These are phyloP conservation scores for Trialeurodes vaporariorum DNA, from an alignment of 1,140 invertebrate species.

Conservation along the genomic window DNA sequence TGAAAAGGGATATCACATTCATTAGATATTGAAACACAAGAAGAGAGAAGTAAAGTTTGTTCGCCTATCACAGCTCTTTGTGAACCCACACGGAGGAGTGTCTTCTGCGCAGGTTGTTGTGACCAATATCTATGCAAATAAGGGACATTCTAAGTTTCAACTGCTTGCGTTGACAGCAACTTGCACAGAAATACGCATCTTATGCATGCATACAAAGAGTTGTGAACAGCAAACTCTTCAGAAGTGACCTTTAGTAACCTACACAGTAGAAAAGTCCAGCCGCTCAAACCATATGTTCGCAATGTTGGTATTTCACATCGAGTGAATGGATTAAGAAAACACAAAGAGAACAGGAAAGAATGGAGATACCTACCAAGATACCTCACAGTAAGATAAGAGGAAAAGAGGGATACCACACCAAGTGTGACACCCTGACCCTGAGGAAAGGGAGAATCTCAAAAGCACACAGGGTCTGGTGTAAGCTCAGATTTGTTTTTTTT, in stretches of 20 bases:
- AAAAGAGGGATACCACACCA: too few relatives aligned
- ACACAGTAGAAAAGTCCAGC: not conserved
- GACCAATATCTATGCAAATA: not conserved
- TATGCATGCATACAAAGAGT: not conserved
- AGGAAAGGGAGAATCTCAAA: too few relatives aligned
- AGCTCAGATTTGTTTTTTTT: too few relatives aligned
- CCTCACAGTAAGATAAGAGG: too few relatives aligned
- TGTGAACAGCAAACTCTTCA: not conserved
- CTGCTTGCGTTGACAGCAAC: not conserved
- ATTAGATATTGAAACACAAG: not conserved
- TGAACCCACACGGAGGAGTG: not conserved
- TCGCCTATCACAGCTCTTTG: not conserved
- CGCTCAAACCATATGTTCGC: not conserved
- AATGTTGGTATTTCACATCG: too few relatives aligned
- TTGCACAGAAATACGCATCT: not conserved
- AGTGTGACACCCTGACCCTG: too few relatives aligned
- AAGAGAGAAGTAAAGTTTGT: slow-evolving; percentile 4
- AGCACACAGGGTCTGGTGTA: too few relatives aligned
- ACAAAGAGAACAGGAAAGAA: too few relatives aligned
- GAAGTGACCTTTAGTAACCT: slow-evolving; percentile 7
- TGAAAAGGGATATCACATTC: slow-evolving; percentile 40
- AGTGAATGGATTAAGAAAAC: too few relatives aligned
- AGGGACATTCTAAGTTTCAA: slow-evolving; percentile 4
- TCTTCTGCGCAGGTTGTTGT: not conserved
- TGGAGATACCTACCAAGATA: too few relatives aligned